These are phyloP conservation scores for Augochlora pura DNA, from an alignment of 1,140 invertebrate species.

Conservation along the genomic window DNA sequence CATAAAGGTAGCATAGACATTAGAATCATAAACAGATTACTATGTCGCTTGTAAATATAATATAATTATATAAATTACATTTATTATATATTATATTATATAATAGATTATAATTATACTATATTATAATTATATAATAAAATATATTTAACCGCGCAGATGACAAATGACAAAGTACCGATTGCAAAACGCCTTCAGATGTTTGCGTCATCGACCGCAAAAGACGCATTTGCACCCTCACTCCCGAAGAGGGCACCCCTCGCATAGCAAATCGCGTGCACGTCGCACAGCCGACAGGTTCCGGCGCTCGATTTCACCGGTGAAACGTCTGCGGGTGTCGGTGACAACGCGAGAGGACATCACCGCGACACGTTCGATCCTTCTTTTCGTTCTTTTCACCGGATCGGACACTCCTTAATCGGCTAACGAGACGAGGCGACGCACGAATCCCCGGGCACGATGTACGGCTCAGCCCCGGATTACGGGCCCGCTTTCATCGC, in stretches of 20 bases:
- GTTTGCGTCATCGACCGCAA: not conserved
- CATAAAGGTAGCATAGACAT: too few relatives aligned
- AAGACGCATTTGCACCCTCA: not conserved
- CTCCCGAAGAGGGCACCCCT: not conserved
- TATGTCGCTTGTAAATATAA: too few relatives aligned
- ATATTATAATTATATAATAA: too few relatives aligned
- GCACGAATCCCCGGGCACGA: conserved; percentile 13
- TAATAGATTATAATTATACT: too few relatives aligned
- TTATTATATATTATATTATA: too few relatives aligned
- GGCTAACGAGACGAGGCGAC: conserved; percentile 42
- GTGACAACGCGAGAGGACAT: conserved; percentile 22
- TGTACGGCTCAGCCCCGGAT: conserved; percentile 42
- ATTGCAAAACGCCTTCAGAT: too few relatives aligned
- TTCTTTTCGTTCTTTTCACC: conserved; percentile 37
- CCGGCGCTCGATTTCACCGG: not conserved
- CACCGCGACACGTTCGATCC: conserved; percentile 11
- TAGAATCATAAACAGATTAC: too few relatives aligned
- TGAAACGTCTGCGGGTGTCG: not conserved
- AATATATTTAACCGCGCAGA: too few relatives aligned
- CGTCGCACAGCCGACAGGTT: not conserved
- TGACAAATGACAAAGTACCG: too few relatives aligned
- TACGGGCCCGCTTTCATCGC: conserved; percentile 61
- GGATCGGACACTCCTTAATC: conserved; percentile 43
- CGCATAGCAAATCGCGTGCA: not conserved
- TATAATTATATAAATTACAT: too few relatives aligned